These are phyloP conservation scores for Zaprionus africanus DNA, from an alignment of 1,140 invertebrate species.

Conservation along the genomic window DNA sequence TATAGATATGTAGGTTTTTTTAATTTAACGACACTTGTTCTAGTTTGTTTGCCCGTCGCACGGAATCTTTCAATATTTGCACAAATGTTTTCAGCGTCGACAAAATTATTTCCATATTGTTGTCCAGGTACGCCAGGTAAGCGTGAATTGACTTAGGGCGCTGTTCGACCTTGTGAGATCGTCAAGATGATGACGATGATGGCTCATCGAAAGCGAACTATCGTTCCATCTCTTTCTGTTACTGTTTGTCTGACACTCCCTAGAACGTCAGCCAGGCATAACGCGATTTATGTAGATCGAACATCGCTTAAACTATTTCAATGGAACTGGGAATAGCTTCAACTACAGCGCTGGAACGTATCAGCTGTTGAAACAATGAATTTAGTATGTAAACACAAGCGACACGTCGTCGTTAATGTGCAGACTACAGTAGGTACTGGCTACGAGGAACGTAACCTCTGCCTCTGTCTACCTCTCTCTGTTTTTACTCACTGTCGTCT, in stretches of 20 bases:
- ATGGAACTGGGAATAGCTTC: conserved; percentile 9
- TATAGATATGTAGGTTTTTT: conserved; percentile 1
- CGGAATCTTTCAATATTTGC: conserved; percentile 54
- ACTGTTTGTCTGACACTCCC: conserved; percentile 46
- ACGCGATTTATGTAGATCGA: conserved; percentile 68
- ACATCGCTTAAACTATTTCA: conserved; percentile 61
- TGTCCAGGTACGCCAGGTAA: conserved; percentile 6
- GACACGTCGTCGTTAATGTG: conserved; percentile 34
- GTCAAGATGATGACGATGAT: conserved; percentile 18
- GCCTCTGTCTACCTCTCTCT: too few species aligned
- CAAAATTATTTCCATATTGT: neutral
- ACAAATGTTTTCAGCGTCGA: conserved; percentile 45
- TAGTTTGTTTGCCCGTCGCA: conserved; percentile 26
- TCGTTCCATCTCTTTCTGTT: neutral
- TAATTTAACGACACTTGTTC: conserved; percentile 59
- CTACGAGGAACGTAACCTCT: neutral
- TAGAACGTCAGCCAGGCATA: conserved; percentile 50
- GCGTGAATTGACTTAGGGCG: conserved; percentile 30
- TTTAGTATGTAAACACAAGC: conserved; percentile 52
- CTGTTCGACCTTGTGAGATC: conserved; percentile 38
- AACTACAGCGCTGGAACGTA: conserved; percentile 23
- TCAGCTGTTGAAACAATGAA: conserved; percentile 56
- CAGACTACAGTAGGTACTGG: conserved; percentile 33
- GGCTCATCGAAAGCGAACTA: neutral
- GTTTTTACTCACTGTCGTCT: neutral